These are phyloP conservation scores for Lophotriccus pileatus DNA, from an alignment of 2,797 vertebrate genomes.

Conservation along the genomic window DNA sequence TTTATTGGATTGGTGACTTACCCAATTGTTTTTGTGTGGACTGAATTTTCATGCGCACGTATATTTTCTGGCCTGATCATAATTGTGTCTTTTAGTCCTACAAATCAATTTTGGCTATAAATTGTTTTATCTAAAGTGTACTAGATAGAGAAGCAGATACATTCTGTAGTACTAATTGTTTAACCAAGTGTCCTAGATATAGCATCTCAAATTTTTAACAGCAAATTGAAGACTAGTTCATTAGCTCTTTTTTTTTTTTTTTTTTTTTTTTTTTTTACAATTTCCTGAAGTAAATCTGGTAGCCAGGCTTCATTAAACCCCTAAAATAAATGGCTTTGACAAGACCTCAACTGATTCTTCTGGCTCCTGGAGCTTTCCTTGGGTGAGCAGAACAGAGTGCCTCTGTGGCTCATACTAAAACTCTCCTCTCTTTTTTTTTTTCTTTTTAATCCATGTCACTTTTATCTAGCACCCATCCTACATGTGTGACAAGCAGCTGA, in stretches of 20 bases:
- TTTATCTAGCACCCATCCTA: slow-evolving; percentile 44
- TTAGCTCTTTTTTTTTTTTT: neutral
- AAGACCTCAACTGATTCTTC: neutral
- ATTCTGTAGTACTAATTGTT: neutral
- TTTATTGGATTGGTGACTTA: neutral
- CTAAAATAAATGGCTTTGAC: neutral
- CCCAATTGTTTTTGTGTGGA: neutral
- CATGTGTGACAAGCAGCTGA: slow-evolving; percentile 30
- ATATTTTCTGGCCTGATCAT: neutral
- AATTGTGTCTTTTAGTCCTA: neutral
- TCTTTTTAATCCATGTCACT: neutral
- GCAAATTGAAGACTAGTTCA: neutral
- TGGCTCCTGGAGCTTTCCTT: neutral
- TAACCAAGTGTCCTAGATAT: neutral
- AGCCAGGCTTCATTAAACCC: neutral
- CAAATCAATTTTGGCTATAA: neutral
- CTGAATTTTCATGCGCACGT: neutral
- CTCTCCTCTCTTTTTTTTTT: neutral
- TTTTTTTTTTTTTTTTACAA: neutral
- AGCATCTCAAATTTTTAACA: neutral
- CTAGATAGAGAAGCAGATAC: neutral
- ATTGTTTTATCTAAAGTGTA: neutral
- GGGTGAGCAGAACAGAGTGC: neutral
- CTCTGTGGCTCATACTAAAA: neutral
- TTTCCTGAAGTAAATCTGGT: neutral